A percentile compares a stretch with the other conserved stretches of the same genome.
These are phyloP conservation scores for Nematopogon swammerdamellus DNA, from an alignment of 2,888 invertebrate genomes.

Conservation along the genomic window DNA sequence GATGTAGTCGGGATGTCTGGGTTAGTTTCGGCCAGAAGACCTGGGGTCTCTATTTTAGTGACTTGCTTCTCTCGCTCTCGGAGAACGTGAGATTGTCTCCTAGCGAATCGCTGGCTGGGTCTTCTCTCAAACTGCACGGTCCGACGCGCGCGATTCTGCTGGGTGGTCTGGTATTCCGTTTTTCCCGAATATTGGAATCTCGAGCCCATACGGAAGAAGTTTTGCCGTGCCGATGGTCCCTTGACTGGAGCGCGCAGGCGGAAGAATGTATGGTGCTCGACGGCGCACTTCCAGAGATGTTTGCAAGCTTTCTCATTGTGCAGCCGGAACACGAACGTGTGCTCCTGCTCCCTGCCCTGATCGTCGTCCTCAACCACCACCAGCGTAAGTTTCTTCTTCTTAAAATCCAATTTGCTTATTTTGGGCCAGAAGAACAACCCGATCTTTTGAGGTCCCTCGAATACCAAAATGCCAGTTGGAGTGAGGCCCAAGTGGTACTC, in stretches of 20 bases:
- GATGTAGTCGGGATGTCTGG: slow-evolving; percentile 25
- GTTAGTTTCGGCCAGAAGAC: slow-evolving; percentile 23
- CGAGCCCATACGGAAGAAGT: slow-evolving; percentile 98
- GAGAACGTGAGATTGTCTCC: slow-evolving; percentile 85
- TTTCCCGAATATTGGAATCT: slow-evolving; percentile 92
- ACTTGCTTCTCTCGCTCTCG: slow-evolving; percentile 72
- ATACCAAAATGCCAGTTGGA: slow-evolving; percentile 97
- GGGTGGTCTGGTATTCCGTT: slow-evolving; percentile 97
- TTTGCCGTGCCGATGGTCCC: slow-evolving; percentile 85
- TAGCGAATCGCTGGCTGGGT: slow-evolving; percentile 94
- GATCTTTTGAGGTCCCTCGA: slow-evolving; percentile 95
- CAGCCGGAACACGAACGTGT: slow-evolving; percentile 96
- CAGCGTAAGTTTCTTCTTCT: slow-evolving; percentile 94
- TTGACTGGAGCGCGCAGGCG: slow-evolving; percentile 87
- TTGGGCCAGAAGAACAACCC: slow-evolving; percentile 99
- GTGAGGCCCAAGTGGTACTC: slow-evolving; percentile 96
- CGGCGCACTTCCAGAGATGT: slow-evolving; percentile 99
- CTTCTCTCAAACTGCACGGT: slow-evolving; percentile 95
- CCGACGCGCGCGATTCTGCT: slow-evolving; percentile 83
- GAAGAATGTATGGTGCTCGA: slow-evolving; percentile 99
- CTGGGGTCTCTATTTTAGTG: slow-evolving; percentile 24
- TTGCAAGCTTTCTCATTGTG: slow-evolving; percentile 98
- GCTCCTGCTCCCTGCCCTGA: slow-evolving; percentile 94
- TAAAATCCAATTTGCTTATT: slow-evolving; percentile 96
- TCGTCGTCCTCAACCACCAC: slow-evolving; percentile 99